These are phyloP conservation scores for Hyles vespertilio DNA, from an alignment of 1,140 invertebrate genomes.

Conservation along the genomic window DNA sequence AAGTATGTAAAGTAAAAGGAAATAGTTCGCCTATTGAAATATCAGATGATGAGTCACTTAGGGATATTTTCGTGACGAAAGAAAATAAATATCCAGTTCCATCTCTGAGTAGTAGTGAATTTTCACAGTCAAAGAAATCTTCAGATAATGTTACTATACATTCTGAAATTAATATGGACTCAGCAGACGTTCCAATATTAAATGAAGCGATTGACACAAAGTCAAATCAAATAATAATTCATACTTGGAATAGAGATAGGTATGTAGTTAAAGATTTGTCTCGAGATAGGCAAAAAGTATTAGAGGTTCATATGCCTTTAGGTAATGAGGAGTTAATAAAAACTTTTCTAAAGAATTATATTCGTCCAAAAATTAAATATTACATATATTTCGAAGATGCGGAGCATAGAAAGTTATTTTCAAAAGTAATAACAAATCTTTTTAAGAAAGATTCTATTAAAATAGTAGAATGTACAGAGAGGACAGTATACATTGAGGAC, in stretches of 20 bases:
- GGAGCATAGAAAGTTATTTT: slow-evolving; percentile 13
- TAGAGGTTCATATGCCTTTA: slow-evolving; percentile 14
- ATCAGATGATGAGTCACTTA: too few species aligned
- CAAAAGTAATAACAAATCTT: slow-evolving; percentile 14
- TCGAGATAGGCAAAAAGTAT: slow-evolving; percentile 18
- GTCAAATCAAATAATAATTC: slow-evolving; percentile 26
- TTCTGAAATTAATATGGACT: slow-evolving; percentile 18
- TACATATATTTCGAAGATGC: slow-evolving; percentile 23
- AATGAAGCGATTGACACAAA: slow-evolving; percentile 29
- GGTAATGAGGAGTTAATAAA: slow-evolving; percentile 11
- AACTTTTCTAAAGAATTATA: slow-evolving; percentile 15
- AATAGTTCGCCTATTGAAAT: too few species aligned
- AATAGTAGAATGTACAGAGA: slow-evolving; percentile 28
- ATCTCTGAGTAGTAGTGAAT: slow-evolving; percentile 6
- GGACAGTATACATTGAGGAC: slow-evolving; percentile 23
- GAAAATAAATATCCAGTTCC: too few species aligned
- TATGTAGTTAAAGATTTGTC: slow-evolving; percentile 22
- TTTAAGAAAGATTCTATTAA: slow-evolving; percentile 27
- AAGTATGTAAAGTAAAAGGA: neutral
- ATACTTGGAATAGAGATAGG: slow-evolving; percentile 19
- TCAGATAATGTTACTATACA: slow-evolving; percentile 9
- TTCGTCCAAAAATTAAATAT: slow-evolving; percentile 14
- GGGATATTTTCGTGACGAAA: too few species aligned
- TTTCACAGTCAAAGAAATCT: neutral
- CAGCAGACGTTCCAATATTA: slow-evolving; percentile 22